These are phyloP conservation scores for Hemibates koningsi DNA, from an alignment of 2,113 vertebrate genomes.

Conservation along the genomic window DNA sequence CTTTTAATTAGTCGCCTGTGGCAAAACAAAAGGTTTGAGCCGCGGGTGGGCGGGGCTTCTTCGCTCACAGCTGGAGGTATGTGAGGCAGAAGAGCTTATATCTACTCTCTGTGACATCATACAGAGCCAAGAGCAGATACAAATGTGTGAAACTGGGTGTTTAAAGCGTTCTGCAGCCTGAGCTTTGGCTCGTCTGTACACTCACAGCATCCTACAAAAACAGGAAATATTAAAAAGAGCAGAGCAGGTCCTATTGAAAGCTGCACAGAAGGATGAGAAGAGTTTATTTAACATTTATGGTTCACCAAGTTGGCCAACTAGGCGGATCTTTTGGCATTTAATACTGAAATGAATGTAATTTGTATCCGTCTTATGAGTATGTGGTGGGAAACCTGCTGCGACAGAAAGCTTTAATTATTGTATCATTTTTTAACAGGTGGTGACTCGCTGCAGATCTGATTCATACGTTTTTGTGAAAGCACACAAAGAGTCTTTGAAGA, in stretches of 20 bases:
- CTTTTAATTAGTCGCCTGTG: not conserved
- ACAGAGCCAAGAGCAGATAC: not conserved
- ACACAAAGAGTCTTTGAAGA: not conserved
- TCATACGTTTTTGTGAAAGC: not conserved
- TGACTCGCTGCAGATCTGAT: not conserved
- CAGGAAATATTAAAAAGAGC: not conserved
- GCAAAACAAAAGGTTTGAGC: not conserved
- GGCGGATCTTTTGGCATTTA: not conserved
- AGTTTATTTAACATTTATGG: not conserved
- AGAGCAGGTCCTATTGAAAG: not conserved
- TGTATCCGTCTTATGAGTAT: not conserved
- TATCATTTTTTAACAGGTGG: not conserved
- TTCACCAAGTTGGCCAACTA: not conserved
- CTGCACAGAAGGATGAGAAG: not conserved
- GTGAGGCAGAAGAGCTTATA: not conserved
- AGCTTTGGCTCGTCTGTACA: not conserved
- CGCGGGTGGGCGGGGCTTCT: fast-evolving
- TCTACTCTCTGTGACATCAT: not conserved
- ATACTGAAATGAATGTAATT: not conserved
- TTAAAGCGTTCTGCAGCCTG: not conserved
- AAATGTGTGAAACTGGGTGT: not conserved
- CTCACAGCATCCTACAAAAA: not conserved
- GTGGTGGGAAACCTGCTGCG: not conserved
- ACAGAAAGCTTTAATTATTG: not conserved
- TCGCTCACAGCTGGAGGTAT: not conserved